Conservation (phyloP, 2,888 invertebrate species). For the Clanis bilineata region DNA sequence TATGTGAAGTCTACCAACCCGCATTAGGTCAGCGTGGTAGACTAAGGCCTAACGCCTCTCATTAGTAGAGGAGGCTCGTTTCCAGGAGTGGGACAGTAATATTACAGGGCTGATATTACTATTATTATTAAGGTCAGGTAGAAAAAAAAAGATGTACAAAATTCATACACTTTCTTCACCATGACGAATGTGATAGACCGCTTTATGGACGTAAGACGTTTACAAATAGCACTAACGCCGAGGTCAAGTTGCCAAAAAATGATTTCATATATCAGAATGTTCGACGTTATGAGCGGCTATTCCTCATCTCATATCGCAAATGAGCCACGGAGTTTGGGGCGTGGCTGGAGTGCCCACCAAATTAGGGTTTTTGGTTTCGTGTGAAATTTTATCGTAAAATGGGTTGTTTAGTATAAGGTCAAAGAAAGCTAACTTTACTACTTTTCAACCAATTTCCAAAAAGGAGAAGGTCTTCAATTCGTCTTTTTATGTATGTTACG, state of each 20-base stretch:
- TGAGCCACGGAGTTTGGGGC: not conserved
- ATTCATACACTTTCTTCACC: conserved; percentile 34
- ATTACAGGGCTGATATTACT: no score
- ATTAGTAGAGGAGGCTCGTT: no score
- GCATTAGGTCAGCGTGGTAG: no score
- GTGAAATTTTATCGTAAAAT: not conserved
- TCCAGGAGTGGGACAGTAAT: no score
- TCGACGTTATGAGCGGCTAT: conserved; percentile 5
- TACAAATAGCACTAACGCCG: conserved; percentile 40
- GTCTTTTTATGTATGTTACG: no score
- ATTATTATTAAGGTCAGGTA: no score
- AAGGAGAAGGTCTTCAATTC: no score
- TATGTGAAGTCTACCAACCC: no score
- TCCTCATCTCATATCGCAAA: conserved; percentile 1
- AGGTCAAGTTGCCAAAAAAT: conserved; percentile 55
- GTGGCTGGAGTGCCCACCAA: not conserved
- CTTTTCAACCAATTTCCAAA: no score
- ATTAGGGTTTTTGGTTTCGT: not conserved
- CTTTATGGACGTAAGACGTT: conserved; percentile 38
- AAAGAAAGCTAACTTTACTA: no score
- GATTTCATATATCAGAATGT: conserved; percentile 32
- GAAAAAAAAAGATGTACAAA: no score
- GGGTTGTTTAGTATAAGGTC: not conserved
- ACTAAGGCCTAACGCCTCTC: no score
- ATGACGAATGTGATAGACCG: conserved; percentile 54